Evolutionary conservation across 2,888 invertebrate species (phyloP), one percentile per base, ranked within the genome.

Genomic region (Macrophya annulata): DNA sequence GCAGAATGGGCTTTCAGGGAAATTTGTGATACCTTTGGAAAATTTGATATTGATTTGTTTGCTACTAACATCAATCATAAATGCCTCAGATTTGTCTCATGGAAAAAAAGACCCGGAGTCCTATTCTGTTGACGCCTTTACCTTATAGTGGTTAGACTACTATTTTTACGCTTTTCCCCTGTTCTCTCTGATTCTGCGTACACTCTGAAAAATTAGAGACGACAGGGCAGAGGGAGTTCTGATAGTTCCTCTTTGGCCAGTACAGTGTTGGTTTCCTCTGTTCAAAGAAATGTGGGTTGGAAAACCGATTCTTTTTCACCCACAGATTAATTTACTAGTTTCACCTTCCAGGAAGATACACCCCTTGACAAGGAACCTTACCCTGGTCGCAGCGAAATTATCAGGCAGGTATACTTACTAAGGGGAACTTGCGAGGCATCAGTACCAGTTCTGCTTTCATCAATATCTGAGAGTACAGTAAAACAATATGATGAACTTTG

Each of bases 151-250:
- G 85, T 40, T 65, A 83, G 86, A 87, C 65, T 40, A 83, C 5
- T 37, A 86, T 25, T 87, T 87, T 77, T 91, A 90, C 85, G 90
- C 90, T 0, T 91, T 76, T n/a, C 59, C 84, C 15, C 74, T 1
- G n/a, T 25, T 74, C 72, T 68, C 51, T 4, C 40, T 88, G 3
- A 40, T 76, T 59, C 40, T 84, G 25, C 45, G 77, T 90, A 86
- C 83, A 84, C 12, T 45, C 89, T 25, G 65, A 88, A 74, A 90
- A 90, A 87, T 89, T 90, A 71, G 87, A 86, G 40, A 45, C 59
- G n/a, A 89, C 90, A 43, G 51, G 21, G 55, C 72, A 40, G 21
- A 74, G 25, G 21, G 55, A 31, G 55, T 77, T 9, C 10, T 55
- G 6, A 37, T 77, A n/a, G 31, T 55, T 12, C 77, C 31, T 37